Percentiles rank a stretch among this genome's conserved stretches.
Conservation (phyloP, 1,140 invertebrate species). For the Dendroctonus ponderosae region DNA sequence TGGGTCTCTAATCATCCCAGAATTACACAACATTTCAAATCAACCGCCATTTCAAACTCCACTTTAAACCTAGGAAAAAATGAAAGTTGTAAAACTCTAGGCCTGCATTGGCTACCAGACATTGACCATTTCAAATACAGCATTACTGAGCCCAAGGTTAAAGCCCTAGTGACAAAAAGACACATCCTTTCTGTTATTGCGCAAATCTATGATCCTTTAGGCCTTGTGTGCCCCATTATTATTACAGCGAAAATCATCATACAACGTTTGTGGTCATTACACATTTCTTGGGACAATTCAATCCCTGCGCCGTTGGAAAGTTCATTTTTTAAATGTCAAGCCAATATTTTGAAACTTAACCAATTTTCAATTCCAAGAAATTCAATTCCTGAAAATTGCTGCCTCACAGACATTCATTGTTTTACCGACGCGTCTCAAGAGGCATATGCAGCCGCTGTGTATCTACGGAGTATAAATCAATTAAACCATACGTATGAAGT, state of each 20-base stretch:
- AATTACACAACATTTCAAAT: background rate
- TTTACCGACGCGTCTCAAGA: conserved; percentile 45
- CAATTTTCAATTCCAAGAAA: conserved; percentile 5
- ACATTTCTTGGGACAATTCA: conserved; percentile 49
- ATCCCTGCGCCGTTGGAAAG: conserved; percentile 4
- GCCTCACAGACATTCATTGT: conserved; percentile 32
- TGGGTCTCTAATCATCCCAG: background rate
- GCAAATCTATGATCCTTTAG: conserved; percentile 42
- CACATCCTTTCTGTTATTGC: conserved; percentile 39
- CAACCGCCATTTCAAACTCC: background rate
- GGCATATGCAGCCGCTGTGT: conserved; percentile 45
- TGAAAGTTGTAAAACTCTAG: conserved; percentile 27
- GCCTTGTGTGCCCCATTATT: conserved; percentile 44
- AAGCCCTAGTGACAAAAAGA: conserved; percentile 36
- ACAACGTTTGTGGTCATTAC: conserved; percentile 48
- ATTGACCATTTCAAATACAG: conserved; percentile 38
- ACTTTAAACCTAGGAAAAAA: background rate
- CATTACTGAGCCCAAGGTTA: conserved; percentile 23
- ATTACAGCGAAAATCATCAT: conserved; percentile 49
- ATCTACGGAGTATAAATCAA: conserved; percentile 32
- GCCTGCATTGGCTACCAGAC: conserved; percentile 40
- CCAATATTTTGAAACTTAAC: conserved; percentile 4
- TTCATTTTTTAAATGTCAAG: background rate
- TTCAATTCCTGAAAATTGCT: conserved; percentile 1
- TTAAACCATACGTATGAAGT: conserved; percentile 8